These are phyloP conservation scores for Ataeniobius toweri DNA, from an alignment of 2,797 vertebrate genomes.

Conservation along the genomic window DNA sequence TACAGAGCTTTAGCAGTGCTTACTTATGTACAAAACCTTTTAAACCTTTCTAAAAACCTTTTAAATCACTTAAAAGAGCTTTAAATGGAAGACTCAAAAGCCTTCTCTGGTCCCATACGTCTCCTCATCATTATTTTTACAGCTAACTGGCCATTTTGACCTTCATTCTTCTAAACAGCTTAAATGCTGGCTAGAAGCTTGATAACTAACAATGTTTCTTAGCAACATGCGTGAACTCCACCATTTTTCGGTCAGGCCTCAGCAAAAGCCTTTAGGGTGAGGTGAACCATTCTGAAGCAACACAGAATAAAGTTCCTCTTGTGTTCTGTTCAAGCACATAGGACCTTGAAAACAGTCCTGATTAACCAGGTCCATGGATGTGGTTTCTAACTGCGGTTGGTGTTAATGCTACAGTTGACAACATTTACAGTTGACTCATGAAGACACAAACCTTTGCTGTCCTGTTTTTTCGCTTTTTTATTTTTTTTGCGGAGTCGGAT, in stretches of 20 bases:
- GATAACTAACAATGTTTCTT: not conserved
- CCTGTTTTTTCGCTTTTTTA: constrained; percentile 40
- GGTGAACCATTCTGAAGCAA: not conserved
- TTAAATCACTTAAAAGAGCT: too few species aligned
- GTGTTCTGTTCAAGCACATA: not conserved
- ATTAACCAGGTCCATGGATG: not conserved
- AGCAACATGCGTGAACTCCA: too few species aligned
- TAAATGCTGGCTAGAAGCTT: not conserved
- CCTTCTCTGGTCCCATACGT: too few species aligned
- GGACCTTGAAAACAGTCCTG: not conserved
- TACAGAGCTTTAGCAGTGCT: too few species aligned
- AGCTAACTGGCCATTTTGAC: not conserved
- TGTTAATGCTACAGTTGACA: not conserved
- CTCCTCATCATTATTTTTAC: too few species aligned
- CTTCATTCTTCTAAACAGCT: not conserved
- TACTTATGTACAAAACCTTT: too few species aligned
- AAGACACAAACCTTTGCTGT: constrained; percentile 63
- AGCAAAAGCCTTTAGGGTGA: not conserved
- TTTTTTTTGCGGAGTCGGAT: constrained; percentile 74
- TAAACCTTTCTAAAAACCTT: too few species aligned
- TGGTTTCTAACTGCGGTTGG: not conserved
- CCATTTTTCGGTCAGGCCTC: not conserved
- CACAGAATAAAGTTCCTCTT: not conserved
- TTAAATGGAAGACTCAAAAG: too few species aligned
- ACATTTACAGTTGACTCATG: not conserved